Evolutionary conservation across 2,113 vertebrate genomes (phyloP), one percentile per base, ranked within the genome.

Genomic region (Nycticryphes semicollaris): DNA sequence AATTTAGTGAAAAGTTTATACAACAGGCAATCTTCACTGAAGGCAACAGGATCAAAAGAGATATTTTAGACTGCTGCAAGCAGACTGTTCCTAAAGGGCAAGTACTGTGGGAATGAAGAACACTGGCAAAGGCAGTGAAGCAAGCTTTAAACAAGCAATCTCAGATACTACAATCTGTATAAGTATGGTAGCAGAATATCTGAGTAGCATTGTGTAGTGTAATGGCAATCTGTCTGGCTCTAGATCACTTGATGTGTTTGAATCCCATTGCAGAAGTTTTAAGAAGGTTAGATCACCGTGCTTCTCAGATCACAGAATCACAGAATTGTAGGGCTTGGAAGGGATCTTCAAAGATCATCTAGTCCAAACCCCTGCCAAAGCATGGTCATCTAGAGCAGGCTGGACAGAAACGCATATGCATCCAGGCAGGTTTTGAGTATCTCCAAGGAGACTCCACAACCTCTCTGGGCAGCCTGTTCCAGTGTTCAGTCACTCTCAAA

Each of bases 91-190:
- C 35, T 51, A 19, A 79, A 67, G 7, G 6, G 10, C 7, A 62
- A n/a, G 6, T 12, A 14, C 20, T 57, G 11, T 10, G 27, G 30
- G 31, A 59, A 56, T 7, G 7, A 77, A 57, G 19, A 69, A 25
- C 51, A 25, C 3, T 4, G 12, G n/a, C 17, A 74, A 80, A 87
- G 22, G n/a, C 28, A n/a, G 22, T 0, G 0, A 84, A 62, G n/a
- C 7, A 74, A 74, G 33, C 13, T 21, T 53, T 14, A 7, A 89
- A 63, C 5, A 77, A 50, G 11, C 24, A 59, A 41, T 10, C 21
- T 54, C 28, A 67, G 57, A 45, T 28, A 16, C 7, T 51, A 24
- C 9, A 45, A 68, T 25, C 27, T 74, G 22, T 31, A 22, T 50
- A 47, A 66, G 23, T 3, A 4, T 3, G 13, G 35, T 10, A 50